Conservation (phyloP, 2,113 vertebrate species). For the Lophura nycthemera region DNA sequence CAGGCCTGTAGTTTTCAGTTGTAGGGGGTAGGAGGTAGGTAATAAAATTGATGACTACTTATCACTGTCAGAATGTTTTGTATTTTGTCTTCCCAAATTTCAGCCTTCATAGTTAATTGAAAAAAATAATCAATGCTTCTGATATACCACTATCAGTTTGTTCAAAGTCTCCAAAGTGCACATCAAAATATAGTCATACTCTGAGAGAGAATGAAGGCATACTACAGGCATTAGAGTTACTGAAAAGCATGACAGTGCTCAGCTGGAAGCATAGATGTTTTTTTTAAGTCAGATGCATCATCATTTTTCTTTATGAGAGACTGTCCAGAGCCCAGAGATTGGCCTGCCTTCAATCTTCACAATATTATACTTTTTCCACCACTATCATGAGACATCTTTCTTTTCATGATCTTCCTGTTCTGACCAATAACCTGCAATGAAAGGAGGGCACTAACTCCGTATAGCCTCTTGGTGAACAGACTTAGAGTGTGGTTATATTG, state of each 20-base stretch:
- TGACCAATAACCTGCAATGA: background rate
- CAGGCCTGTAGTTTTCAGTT: background rate
- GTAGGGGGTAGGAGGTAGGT: background rate
- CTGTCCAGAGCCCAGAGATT: background rate
- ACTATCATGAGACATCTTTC: background rate
- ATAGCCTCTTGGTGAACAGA: background rate
- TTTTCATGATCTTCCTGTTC: background rate
- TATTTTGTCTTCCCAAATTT: background rate
- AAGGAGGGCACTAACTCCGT: background rate
- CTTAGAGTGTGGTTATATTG: background rate
- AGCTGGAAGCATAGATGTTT: background rate
- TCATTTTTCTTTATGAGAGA: background rate
- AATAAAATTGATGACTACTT: background rate
- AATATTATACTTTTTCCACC: background rate
- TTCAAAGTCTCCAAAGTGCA: background rate
- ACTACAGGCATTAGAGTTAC: background rate
- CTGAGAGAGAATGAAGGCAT: background rate
- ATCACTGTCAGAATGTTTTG: background rate
- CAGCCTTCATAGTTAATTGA: background rate
- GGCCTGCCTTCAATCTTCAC: background rate
- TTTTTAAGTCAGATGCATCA: background rate
- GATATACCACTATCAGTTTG: background rate
- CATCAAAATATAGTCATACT: background rate
- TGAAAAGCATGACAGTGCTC: background rate
- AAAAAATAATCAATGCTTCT: background rate